Percentiles rank a stretch among this genome's conserved stretches.
These are phyloP conservation scores for Carcharodon carcharias DNA, from an alignment of 2,797 vertebrate species.

Conservation along the genomic window DNA sequence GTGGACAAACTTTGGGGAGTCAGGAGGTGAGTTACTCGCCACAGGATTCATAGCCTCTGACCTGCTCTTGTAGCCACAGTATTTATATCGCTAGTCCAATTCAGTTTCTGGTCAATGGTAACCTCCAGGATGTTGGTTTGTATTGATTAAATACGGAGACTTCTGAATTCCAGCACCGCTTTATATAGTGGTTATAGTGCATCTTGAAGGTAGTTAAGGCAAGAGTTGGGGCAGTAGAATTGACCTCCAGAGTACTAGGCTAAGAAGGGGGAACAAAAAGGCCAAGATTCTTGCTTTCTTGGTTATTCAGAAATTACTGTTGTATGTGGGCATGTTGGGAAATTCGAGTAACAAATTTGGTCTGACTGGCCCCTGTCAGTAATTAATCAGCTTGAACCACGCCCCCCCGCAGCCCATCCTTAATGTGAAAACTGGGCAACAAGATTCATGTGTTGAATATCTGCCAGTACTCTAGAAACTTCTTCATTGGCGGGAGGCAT, in stretches of 20 bases:
- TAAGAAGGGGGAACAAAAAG: too few species aligned
- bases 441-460: not conserved
- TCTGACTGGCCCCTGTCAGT: too few species aligned
- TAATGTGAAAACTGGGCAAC: too few species aligned
- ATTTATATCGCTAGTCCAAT: too few species aligned
- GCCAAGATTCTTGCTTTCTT: not conserved
- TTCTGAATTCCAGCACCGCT: not conserved
- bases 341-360: not conserved
- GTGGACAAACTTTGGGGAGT: too few species aligned
- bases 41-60: too few species aligned
- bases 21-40: too few species aligned
- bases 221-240: not conserved
- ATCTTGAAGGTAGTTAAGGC: not conserved
- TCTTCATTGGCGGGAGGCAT: too few species aligned
- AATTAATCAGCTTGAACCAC: not conserved
- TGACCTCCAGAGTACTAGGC: not conserved
- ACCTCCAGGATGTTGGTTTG: not conserved
- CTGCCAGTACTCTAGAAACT: too few species aligned
- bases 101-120: too few species aligned
- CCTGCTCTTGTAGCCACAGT: too few species aligned
- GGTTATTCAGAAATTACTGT: not conserved
- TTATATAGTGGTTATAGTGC: not conserved
- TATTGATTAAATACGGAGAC: not conserved
- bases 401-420: not conserved
- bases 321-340: not conserved